Percentiles rank a stretch among this genome's conserved stretches.
Conservation (phyloP, 2,113 vertebrate species). For the Silurus asotus region DNA sequence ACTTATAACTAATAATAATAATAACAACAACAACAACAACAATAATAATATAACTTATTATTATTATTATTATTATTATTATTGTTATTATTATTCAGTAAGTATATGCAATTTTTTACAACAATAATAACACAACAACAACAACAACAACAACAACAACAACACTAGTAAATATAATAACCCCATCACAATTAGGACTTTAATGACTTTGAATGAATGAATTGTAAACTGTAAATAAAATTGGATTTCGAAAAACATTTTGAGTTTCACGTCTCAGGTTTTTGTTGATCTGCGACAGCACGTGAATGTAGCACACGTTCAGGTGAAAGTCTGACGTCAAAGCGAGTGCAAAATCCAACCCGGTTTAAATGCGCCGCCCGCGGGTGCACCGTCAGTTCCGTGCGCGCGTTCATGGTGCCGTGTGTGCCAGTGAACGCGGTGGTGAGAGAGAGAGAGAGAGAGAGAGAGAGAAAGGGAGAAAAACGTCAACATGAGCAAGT, state of each 20-base stretch:
- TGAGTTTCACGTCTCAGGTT: neutral
- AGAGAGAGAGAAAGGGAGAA: neutral
- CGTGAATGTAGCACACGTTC: slow-evolving; percentile 20
- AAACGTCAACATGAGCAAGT: slow-evolving; percentile 44
- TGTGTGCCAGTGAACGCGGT: neutral
- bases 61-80: neutral
- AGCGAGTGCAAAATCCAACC: slow-evolving; percentile 19
- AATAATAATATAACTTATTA: neutral
- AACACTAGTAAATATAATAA: neutral
- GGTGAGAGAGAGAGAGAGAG: neutral
- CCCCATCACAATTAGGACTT: neutral
- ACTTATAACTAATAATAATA: too few relatives aligned
- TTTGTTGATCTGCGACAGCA: neutral
- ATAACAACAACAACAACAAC: too few relatives aligned
- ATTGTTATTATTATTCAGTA: neutral
- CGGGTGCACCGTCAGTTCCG: neutral
- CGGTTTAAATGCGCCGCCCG: slow-evolving; percentile 23
- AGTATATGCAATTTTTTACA: too few relatives aligned
- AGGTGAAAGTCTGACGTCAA: slow-evolving; percentile 23
- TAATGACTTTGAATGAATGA: neutral
- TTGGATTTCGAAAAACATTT: neutral
- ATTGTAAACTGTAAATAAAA: neutral
- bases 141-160: neutral
- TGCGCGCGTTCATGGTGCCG: neutral
- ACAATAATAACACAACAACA: neutral